phyloP scores from a whole-genome alignment of 2,888 invertebrate species.

The Hyposoter dolosus region DNA sequence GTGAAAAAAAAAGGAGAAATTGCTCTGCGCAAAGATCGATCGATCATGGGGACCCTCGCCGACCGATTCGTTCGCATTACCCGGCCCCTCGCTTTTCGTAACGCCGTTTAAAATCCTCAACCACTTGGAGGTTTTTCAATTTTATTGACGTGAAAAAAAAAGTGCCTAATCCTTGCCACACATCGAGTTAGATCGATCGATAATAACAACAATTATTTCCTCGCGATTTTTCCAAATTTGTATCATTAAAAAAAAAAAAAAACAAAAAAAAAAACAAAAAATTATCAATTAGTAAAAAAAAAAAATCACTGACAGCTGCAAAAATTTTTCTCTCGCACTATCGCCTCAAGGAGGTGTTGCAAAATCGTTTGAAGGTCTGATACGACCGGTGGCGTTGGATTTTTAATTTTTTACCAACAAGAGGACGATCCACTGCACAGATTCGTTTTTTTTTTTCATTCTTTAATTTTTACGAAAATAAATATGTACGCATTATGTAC shows the following conservation, averaged over 20 bases:
- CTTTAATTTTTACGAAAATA: constrained; percentile 15
- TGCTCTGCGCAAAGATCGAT: constrained; percentile 62
- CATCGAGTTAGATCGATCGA: constrained; percentile 22
- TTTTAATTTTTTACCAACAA: constrained; percentile 29
- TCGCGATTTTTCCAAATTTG: not conserved
- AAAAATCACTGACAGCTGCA: constrained; percentile 22
- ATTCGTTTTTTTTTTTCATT: constrained; percentile 34
- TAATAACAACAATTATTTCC: not conserved
- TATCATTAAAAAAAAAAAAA: not conserved
- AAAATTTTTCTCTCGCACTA: not conserved
- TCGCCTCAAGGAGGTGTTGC: constrained; percentile 1
- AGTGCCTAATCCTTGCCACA: not conserved
- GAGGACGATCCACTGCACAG: constrained; percentile 19
- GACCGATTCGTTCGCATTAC: constrained; percentile 21
- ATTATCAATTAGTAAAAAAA: not conserved
- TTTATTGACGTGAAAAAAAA: constrained; percentile 32
- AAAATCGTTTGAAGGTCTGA: constrained; percentile 2
- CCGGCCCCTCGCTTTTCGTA: constrained; percentile 33
- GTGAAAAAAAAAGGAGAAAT: constrained; percentile 31
- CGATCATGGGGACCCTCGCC: constrained; percentile 54
- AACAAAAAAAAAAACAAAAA: not conserved
- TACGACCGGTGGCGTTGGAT: constrained; percentile 20
- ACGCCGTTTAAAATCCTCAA: constrained; percentile 20
- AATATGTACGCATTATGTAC: constrained; percentile 5
- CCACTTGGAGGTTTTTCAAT: not conserved